Evolutionary conservation across 1,140 invertebrate genomes (phyloP).

Genomic region (Drosophila tani): DNA sequence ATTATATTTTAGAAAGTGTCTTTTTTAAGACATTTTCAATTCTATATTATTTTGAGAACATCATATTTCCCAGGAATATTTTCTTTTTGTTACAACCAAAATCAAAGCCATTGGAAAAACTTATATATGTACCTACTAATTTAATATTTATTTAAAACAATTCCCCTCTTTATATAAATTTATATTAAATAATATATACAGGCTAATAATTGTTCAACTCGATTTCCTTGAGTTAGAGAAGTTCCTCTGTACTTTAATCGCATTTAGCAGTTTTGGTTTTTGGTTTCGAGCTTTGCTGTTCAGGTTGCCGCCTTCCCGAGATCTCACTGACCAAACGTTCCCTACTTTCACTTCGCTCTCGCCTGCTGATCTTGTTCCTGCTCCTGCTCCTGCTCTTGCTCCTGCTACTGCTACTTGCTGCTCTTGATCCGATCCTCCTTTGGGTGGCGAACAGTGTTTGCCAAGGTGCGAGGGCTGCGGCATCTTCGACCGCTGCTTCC

Average conservation of each 20-base stretch:
- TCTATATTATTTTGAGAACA: not conserved
- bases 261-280: slow-evolving; percentile 47
- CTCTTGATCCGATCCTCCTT: slow-evolving; percentile 17
- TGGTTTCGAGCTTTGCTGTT: slow-evolving; percentile 70
- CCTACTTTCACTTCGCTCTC: slow-evolving; percentile 67
- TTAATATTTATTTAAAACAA: not conserved
- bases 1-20: too few relatives aligned
- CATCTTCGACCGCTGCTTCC: slow-evolving; percentile 93
- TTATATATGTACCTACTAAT: too few relatives aligned
- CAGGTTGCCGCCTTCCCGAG: slow-evolving; percentile 58
- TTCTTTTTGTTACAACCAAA: not conserved
- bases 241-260: slow-evolving; percentile 20
- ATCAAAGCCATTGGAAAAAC: too few relatives aligned
- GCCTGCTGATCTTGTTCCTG: slow-evolving; percentile 53
- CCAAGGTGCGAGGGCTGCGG: slow-evolving; percentile 90
- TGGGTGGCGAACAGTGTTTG: slow-evolving; percentile 65
- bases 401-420: slow-evolving; percentile 21
- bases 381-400: slow-evolving; percentile 25
- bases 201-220: not conserved
- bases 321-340: slow-evolving; percentile 78
- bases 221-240: not conserved
- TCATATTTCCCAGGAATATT: not conserved
- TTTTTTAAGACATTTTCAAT: not conserved
- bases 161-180: not conserved
- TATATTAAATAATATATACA: not conserved